Base-by-base conservation (phyloP, 2,888 invertebrate species). In the Cyrtodaria siliqua region DNA sequence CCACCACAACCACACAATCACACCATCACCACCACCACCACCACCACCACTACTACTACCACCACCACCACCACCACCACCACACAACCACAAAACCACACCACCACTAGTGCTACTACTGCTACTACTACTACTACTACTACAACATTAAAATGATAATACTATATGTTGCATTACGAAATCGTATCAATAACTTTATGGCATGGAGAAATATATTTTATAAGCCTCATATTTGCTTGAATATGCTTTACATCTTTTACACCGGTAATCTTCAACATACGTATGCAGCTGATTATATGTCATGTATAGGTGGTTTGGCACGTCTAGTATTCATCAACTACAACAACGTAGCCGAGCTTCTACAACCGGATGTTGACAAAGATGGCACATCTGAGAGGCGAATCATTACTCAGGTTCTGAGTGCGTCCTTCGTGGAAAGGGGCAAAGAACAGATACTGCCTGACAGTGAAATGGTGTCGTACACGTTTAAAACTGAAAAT, bases 291-390 rank as follows among this genome's bases (percentile, higher is more conserved):
- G n/a, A n/a, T 70, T 23, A 9, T 26, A 61, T 55, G 55, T 24
- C 44, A n/a, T 33, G 61, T 61, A 2, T 73, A 92, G 92, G 86
- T 57, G 88, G 86, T 18, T 68, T 90, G 49, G 88, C 89, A 6
- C 87, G 86, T 55, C 75, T 88, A 6, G 89, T 90, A 0, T 90
- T 92, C 73, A 86, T 90, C 77, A 89, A 87, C 1, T 90, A 91
- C 71, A 79, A 87, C 69, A 87, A 86, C 49, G 83, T 91, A 53
- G 86, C 85, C n/a, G 79, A 86, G 47, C 74, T 89, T 27, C 80
- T 91, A 59, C 68, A 79, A n/a, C 84, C 82, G 23, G 70, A 73
- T 33, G 64, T 71, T 33, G 20, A 29, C 0, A 27, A 52, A 8
- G 73, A 78, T 49, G 74, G 57, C 6, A 47, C 56, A 4, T 24